phyloP scores from a whole-genome alignment of 2,888 invertebrate species.

The Chrysolina oricalcia region DNA sequence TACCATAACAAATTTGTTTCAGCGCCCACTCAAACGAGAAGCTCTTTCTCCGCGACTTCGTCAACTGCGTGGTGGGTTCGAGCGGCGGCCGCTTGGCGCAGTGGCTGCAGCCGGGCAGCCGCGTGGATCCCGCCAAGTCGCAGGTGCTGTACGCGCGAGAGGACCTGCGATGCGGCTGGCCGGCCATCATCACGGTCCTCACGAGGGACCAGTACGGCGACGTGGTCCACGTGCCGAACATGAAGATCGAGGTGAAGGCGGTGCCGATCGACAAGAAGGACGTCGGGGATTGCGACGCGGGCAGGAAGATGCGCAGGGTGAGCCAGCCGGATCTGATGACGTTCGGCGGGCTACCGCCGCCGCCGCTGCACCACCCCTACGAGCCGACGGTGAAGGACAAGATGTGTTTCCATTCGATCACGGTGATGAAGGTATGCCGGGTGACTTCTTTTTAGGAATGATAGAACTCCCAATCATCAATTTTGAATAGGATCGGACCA shows the following conservation, averaged over 20 bases:
- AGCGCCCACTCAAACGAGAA: conserved; percentile 93
- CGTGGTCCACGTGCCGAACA: conserved; percentile 86
- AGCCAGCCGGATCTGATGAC: conserved; percentile 76
- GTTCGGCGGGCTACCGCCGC: conserved; percentile 79
- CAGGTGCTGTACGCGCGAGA: conserved; percentile 85
- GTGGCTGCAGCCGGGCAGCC: conserved; percentile 95
- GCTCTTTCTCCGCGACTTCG: conserved; percentile 93
- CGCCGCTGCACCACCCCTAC: conserved; percentile 82
- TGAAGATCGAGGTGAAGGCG: conserved; percentile 88
- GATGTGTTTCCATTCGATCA: conserved; percentile 95
- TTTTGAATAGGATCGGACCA: too few relatives aligned
- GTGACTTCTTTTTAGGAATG: too few relatives aligned
- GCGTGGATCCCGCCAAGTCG: conserved; percentile 91
- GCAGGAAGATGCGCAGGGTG: conserved; percentile 75
- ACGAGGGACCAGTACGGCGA: conserved; percentile 94
- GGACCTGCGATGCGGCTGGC: conserved; percentile 86
- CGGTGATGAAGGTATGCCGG: conserved; percentile 86
- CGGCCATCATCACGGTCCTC: conserved; percentile 85
- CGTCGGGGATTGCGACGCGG: conserved; percentile 76
- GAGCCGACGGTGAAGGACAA: conserved; percentile 91
- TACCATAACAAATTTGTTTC: conserved; percentile 62
- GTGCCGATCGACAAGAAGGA: conserved; percentile 82
- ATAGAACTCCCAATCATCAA: too few relatives aligned
- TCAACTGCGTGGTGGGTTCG: conserved; percentile 86
- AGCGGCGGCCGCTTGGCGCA: conserved; percentile 93